Evolutionary conservation across 2,888 invertebrate species (phyloP).

Genomic region (Pollenia angustigena): DNA sequence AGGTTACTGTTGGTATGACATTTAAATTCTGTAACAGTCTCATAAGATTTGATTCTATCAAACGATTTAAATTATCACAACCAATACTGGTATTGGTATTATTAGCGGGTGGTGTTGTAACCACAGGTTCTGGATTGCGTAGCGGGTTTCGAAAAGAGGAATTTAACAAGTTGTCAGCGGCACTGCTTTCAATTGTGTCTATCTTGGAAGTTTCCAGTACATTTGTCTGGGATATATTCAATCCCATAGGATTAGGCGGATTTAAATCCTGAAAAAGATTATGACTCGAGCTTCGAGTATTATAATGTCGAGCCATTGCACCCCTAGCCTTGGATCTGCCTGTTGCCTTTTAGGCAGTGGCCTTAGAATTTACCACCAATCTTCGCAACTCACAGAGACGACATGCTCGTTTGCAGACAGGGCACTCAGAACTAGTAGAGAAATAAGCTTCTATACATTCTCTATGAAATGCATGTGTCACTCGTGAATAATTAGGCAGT

Average conservation of each 20-base stretch:
- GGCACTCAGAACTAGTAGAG: not conserved
- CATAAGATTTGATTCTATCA: no score
- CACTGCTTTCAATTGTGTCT: no score
- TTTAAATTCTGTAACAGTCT: no score
- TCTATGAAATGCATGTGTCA: slow-evolving; percentile 13
- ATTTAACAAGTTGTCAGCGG: no score
- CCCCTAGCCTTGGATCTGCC: not conserved
- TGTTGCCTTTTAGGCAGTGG: not conserved
- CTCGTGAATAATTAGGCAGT: not conserved
- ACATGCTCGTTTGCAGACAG: slow-evolving; percentile 7
- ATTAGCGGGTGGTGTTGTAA: no score
- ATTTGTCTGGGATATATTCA: no score
- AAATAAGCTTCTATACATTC: not conserved
- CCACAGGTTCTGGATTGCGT: no score
- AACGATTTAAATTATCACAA: no score
- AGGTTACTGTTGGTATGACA: no score
- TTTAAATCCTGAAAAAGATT: not conserved
- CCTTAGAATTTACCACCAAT: not conserved
- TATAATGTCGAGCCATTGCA: not conserved
- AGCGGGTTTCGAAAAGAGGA: no score
- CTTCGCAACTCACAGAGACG: not conserved
- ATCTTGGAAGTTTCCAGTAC: no score
- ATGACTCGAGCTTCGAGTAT: not conserved
- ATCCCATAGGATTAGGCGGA: not conserved
- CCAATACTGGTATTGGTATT: no score